A percentile compares a stretch with the other conserved stretches of the same genome.
These are phyloP conservation scores for Drosophila pectinifera DNA, from an alignment of 1,140 invertebrate genomes.

Conservation along the genomic window DNA sequence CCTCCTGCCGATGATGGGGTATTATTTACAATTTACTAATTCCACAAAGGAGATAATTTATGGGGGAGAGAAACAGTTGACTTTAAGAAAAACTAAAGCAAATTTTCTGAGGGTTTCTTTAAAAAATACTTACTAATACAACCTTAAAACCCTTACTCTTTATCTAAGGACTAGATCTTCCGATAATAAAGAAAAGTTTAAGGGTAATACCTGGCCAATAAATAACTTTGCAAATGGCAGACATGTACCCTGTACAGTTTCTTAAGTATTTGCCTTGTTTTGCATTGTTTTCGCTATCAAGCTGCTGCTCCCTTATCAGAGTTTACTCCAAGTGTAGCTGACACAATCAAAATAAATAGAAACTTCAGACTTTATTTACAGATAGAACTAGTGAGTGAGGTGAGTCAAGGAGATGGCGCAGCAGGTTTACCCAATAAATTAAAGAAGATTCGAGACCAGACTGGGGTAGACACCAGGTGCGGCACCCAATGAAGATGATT, in stretches of 20 bases:
- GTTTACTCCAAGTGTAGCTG: neutral
- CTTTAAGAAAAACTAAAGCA: no score
- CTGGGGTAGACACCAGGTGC: neutral
- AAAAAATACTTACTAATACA: no score
- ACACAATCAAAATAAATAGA: constrained; percentile 20
- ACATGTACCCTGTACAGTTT: neutral
- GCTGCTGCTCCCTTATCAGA: constrained; percentile 2
- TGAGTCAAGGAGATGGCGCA: constrained; percentile 24
- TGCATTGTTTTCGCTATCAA: constrained; percentile 12
- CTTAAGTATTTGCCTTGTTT: neutral
- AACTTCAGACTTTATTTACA: constrained; percentile 39
- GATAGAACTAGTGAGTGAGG: constrained; percentile 9
- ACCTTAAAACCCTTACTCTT: no score
- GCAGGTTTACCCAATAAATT: constrained; percentile 27
- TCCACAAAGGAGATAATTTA: neutral
- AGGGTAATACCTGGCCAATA: no score
- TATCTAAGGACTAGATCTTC: no score
- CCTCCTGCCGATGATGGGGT: constrained; percentile 16
- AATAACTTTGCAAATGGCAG: neutral
- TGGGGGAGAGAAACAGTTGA: neutral
- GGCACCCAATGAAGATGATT: constrained; percentile 20
- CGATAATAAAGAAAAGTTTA: no score
- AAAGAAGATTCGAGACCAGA: constrained; percentile 40
- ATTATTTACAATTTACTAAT: constrained; percentile 20
- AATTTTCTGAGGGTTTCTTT: no score